Evolutionary conservation across 2,888 invertebrate genomes (phyloP), one percentile per base, ranked within the genome.

Genomic region (Ophioninae sp.): DNA sequence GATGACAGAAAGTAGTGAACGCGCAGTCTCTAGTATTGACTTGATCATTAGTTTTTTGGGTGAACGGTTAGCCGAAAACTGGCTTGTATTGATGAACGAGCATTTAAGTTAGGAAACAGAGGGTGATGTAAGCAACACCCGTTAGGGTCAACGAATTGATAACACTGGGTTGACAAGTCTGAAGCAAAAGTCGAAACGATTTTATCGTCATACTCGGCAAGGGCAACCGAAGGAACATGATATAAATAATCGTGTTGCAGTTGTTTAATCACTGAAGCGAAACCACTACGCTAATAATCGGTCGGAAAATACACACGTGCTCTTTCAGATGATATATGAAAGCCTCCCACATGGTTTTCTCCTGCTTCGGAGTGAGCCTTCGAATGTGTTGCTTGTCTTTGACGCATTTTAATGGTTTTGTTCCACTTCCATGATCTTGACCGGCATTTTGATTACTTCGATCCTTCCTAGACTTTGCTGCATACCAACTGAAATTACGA

Each of bases 321-420:
- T 95, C 95, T 88, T 95, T 95, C 74, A 99, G 94, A 93, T 98
- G 97, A 87, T 97, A 96, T 62, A 99, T 95, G 70, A 98, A 94
- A 3, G 96, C 96, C 57, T 95, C 94, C 96, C 97, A 98, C 91
- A 97, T 95, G 0, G 96, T 96, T 90, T 96, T 96, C 87, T 98
- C 98, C 88, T 97, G 96, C 89, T 96, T 95, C 0, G 94, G 94
- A 85, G 93, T 94, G 21, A 90, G 41, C 61, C 82, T 87, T 61
- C 78, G 86, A 21, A 67, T 44, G 10, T 81, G 37, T 41, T 62
- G 73, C 39, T 79, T 86, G 20, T 70, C 56, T 23, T 85, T 81
- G 44, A 67, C 44, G 8, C 44, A 37, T 65, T 39, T 68, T 61
- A 74, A 65, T 17, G 37, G 64, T n/a, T 13, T 21, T 13, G 77